These are phyloP conservation scores for Rhinogobius similis DNA, from an alignment of 2,113 vertebrate genomes.

Conservation along the genomic window DNA sequence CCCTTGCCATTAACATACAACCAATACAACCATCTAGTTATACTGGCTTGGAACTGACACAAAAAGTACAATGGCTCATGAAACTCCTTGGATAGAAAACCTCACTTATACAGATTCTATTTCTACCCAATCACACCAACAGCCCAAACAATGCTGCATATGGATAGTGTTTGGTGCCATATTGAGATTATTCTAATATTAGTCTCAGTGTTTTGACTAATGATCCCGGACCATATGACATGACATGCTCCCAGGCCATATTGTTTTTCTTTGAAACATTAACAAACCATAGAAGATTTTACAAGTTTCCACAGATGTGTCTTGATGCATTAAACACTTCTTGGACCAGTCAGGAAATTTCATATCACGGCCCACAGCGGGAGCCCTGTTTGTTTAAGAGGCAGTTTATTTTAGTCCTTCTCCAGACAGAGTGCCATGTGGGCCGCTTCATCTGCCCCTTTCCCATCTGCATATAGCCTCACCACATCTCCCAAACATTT, in stretches of 20 bases:
- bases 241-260: not conserved
- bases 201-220: not conserved
- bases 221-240: not conserved
- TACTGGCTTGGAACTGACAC: no score
- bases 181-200: conserved; percentile 2
- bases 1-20: no score
- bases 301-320: conserved; percentile 18
- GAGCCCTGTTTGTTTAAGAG: conserved; percentile 38
- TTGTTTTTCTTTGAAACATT: not conserved
- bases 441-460: conserved; percentile 27
- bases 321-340: conserved; percentile 13
- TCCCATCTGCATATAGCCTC: conserved; percentile 14
- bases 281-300: no score
- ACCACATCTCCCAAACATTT: not conserved
- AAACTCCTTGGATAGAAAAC: not conserved
- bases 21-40: no score
- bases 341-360: conserved; percentile 45
- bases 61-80: no score
- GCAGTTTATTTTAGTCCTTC: conserved; percentile 35
- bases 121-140: not conserved
- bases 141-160: not conserved
- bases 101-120: no score
- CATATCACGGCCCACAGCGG: conserved; percentile 9
- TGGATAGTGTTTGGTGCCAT: not conserved
- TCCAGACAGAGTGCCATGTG: conserved; percentile 33